Percentiles rank a stretch among this genome's conserved stretches.
These are phyloP conservation scores for Pterobdella sp. DNA, from an alignment of 2,888 invertebrate species.

Conservation along the genomic window DNA sequence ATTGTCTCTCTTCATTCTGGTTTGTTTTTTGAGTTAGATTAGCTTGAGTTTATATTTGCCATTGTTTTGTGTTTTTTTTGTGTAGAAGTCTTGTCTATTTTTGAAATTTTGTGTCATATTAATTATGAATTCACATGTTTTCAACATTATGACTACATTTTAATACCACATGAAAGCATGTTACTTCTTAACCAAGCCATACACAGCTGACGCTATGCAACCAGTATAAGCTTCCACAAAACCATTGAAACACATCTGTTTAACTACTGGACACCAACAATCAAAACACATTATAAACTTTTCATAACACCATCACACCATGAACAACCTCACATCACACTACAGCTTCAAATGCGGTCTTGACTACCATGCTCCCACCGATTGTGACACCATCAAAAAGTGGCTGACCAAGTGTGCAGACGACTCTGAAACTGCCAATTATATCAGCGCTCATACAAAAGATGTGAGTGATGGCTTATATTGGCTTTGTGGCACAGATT, in stretches of 20 bases:
- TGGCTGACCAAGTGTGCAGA: slow-evolving; percentile 99
- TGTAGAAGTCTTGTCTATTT: not conserved
- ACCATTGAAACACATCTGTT: too few relatives aligned
- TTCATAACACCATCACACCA: not conserved
- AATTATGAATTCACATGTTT: not conserved
- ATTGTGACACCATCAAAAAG: slow-evolving; percentile 84
- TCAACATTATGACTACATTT: not conserved
- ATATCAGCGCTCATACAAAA: slow-evolving; percentile 96
- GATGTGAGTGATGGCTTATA: slow-evolving; percentile 57
- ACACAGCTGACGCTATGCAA: not conserved
- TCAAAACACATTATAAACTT: not conserved
- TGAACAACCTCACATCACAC: slow-evolving; percentile 12
- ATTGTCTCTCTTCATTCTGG: slow-evolving; percentile 84
- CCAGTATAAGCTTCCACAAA: too few relatives aligned
- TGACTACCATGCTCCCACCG: slow-evolving; percentile 96
- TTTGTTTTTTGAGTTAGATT: slow-evolving; percentile 50
- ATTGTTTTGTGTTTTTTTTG: not conserved
- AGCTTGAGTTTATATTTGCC: not conserved
- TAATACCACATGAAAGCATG: not conserved
- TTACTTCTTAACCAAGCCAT: not conserved
- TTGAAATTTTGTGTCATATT: not conserved
- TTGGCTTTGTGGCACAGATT: not conserved
- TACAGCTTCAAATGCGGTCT: slow-evolving; percentile 77
- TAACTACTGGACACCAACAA: not conserved
- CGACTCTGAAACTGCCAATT: slow-evolving; percentile 98